phyloP scores from a whole-genome alignment of 1,140 invertebrate genomes.

The Drosophila obscura region DNA sequence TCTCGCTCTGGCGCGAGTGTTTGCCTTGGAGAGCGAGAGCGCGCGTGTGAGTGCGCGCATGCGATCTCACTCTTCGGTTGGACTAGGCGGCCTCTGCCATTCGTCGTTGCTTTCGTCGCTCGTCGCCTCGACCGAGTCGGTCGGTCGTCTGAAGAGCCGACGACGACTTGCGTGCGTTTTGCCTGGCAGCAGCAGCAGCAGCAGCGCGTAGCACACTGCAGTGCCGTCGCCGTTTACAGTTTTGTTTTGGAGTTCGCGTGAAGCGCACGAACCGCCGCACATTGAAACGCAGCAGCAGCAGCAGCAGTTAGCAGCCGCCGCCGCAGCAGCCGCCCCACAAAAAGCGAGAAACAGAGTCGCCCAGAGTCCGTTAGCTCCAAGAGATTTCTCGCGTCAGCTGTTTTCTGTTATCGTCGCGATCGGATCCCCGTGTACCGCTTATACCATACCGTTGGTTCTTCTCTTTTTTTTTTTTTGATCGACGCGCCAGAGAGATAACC shows the following conservation, averaged over 20 bases:
- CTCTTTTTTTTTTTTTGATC: conserved; percentile 24
- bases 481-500: conserved; percentile 24
- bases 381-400: too few species aligned
- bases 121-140: background rate
- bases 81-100: too few species aligned
- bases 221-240: conserved; percentile 68
- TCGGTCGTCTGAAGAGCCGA: too few species aligned
- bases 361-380: too few species aligned
- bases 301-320: too few species aligned
- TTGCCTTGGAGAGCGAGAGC: conserved; percentile 45
- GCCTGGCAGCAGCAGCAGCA: conserved; percentile 9
- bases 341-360: conserved; percentile 11
- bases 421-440: conserved; percentile 19
- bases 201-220: conserved; percentile 18
- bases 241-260: conserved; percentile 77
- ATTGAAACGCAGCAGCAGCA: conserved; percentile 1
- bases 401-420: too few species aligned
- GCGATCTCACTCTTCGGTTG: conserved; percentile 24
- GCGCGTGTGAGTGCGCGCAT: conserved; percentile 54
- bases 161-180: too few species aligned
- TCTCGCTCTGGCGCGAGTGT: conserved; percentile 47
- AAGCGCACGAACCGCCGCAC: conserved; percentile 48
- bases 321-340: conserved; percentile 8
- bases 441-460: conserved; percentile 38
- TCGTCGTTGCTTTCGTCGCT: conserved; percentile 31